Base-by-base conservation (phyloP, 2,888 invertebrate species). In the Mechanitis messenoides region DNA sequence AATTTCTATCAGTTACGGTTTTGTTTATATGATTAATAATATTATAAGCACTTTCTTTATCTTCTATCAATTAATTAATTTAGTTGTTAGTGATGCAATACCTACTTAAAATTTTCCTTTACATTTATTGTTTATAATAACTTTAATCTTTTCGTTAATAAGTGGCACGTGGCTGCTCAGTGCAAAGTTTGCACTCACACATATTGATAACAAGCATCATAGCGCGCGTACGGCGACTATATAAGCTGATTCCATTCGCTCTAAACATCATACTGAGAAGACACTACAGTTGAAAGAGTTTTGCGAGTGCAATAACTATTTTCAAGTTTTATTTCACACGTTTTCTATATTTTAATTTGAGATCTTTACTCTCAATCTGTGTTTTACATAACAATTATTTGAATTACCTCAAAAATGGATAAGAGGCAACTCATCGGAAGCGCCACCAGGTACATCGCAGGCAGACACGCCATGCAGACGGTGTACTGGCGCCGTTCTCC, bases 391-490 rank as follows among this genome's bases (percentile, higher is more conserved):
- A 12, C 3, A 20, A 42, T 35, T n/a, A 38, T 3, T 31, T 31
- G 42, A 53, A 12, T 45, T 45, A 35, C 33, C 38, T 31, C 20
- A 11, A 65, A 72, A 68, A 90, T 89, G 88, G 86, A 87, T 67
- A 92, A 91, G 72, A 85, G 87, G 72, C 82, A 84, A 58, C 80
- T 95, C 77, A 92, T 95, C 66, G 93, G 94, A 71, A 92, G 93
- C 69, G 92, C 94, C 50, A 93, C 94, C 31, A 92, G 95, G 62
- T 94, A 93, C 79, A 93, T 95, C 69, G 93, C 93, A 56, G 94
- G 94, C 56, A 92, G 94, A 65, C 93, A 94, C 73, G 94, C 94
- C 1, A 92, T 94, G 33, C 94, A 95, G 76, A 95, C 94, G 0
- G 93, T 95, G 0, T 95, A 95, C 74, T 95, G 95, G 95, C 90